Evolutionary conservation across 2,113 vertebrate species (phyloP).

Genomic region (Heptranchias perlo): DNA sequence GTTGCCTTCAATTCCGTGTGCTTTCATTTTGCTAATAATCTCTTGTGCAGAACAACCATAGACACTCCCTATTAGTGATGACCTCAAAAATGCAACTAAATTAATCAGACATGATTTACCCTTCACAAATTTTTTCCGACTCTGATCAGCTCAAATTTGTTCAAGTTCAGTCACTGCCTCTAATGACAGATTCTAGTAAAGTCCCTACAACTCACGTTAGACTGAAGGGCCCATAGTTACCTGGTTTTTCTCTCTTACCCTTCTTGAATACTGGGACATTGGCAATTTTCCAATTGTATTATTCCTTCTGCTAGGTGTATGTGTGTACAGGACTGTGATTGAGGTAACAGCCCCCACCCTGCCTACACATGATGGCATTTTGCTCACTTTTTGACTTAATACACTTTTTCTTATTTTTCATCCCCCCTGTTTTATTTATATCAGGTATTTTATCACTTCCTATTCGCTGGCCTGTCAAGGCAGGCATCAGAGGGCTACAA

Average conservation of each 20-base stretch:
- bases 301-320: not conserved
- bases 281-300: not conserved
- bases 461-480: not conserved
- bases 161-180: not conserved
- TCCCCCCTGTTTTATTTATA: not conserved
- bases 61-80: not conserved
- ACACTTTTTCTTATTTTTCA: not conserved
- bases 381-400: not conserved
- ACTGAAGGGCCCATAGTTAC: not conserved
- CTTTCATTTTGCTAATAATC: not conserved
- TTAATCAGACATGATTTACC: not conserved
- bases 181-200: not conserved
- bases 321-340: not conserved
- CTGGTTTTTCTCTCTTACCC: not conserved
- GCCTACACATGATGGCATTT: not conserved
- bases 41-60: not conserved
- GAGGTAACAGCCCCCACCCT: not conserved
- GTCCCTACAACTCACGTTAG: not conserved
- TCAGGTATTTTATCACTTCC: not conserved
- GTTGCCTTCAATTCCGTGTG: not conserved
- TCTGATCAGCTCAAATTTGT: not conserved
- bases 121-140: not conserved
- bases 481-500: not conserved
- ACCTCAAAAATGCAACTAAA: not conserved
- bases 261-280: too few relatives aligned